phyloP scores from a whole-genome alignment of 2,888 invertebrate genomes.

The Limnephilus lunatus region DNA sequence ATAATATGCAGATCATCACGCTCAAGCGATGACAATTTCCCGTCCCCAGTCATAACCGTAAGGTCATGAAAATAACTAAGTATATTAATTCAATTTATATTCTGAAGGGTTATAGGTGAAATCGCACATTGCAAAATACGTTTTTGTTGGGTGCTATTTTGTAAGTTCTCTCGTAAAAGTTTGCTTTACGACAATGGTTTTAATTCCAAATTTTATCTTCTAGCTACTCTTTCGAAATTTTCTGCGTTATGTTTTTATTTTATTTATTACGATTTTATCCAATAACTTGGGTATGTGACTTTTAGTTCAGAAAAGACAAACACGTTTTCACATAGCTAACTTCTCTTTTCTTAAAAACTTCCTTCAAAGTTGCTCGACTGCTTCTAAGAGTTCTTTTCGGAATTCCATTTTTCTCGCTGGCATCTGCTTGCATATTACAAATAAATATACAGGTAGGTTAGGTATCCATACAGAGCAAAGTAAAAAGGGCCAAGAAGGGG shows the following conservation, averaged over 20 bases:
- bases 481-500: too few relatives aligned
- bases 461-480: too few relatives aligned
- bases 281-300: not conserved
- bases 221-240: too few relatives aligned
- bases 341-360: not conserved
- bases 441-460: not conserved
- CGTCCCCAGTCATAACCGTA: not conserved
- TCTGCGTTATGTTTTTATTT: too few relatives aligned
- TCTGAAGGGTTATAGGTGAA: conserved; percentile 4
- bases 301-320: not conserved
- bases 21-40: not conserved
- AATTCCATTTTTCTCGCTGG: not conserved
- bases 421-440: too few relatives aligned
- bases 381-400: not conserved
- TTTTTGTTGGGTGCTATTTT: not conserved
- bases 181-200: not conserved
- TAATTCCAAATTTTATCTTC: too few relatives aligned
- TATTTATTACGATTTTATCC: too few relatives aligned
- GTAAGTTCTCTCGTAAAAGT: not conserved
- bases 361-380: not conserved
- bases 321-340: not conserved
- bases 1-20: not conserved
- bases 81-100: not conserved
- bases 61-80: not conserved
- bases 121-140: not conserved